Percentiles rank a stretch among this genome's conserved stretches.
These are phyloP conservation scores for Gobio occitaniae DNA, from an alignment of 2,797 vertebrate species.

Conservation along the genomic window DNA sequence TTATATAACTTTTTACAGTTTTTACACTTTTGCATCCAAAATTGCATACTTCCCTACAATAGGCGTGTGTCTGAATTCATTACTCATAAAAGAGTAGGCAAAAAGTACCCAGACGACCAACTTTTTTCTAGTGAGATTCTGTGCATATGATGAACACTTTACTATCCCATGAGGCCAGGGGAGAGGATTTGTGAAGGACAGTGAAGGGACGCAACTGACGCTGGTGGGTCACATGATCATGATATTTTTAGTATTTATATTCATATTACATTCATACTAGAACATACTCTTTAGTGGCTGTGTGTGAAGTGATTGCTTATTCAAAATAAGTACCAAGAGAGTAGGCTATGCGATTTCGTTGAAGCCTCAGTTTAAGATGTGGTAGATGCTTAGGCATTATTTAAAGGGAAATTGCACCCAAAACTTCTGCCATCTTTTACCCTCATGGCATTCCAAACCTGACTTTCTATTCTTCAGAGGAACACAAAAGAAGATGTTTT, in stretches of 20 bases:
- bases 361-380: background rate
- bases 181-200: background rate
- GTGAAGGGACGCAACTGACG: background rate
- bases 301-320: background rate
- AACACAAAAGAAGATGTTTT: background rate
- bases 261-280: background rate
- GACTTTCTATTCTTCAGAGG: background rate
- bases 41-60: too few species aligned
- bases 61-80: background rate
- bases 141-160: too few species aligned
- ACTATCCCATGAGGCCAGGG: too few species aligned
- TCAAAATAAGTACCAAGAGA: background rate
- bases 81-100: background rate
- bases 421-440: background rate
- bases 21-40: too few species aligned
- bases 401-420: background rate
- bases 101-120: too few species aligned
- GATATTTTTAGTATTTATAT: background rate
- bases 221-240: background rate
- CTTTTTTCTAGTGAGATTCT: too few species aligned
- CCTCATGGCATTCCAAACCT: background rate
- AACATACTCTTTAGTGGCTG: background rate
- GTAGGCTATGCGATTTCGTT: background rate
- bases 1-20: too few species aligned
- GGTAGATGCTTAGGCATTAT: background rate